Conservation (phyloP, 2,113 vertebrate genomes). For the Panthera tigris region DNA sequence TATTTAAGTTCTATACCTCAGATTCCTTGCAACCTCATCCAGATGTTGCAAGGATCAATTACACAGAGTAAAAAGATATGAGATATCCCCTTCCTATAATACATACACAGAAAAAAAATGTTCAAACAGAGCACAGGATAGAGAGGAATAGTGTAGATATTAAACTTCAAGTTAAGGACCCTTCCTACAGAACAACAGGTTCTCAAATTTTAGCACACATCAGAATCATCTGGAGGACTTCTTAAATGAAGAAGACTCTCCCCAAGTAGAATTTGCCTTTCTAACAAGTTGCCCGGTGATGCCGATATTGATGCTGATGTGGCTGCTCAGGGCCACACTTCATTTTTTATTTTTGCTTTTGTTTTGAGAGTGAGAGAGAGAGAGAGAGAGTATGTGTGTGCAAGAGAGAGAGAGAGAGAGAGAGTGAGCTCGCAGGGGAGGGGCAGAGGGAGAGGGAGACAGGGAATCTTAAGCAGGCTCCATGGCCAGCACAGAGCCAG, state of each 20-base stretch:
- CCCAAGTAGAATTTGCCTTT: neutral
- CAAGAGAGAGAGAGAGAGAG: too few relatives aligned
- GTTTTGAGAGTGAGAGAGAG: too few relatives aligned
- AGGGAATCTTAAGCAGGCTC: too few relatives aligned
- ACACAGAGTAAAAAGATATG: neutral
- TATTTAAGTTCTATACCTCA: neutral
- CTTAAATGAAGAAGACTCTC: neutral
- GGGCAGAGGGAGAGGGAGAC: too few relatives aligned
- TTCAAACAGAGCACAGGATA: neutral
- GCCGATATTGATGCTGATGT: neutral
- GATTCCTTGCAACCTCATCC: neutral
- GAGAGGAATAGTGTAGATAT: neutral
- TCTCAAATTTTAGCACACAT: neutral
- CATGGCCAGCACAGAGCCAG: too few relatives aligned
- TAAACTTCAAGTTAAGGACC: neutral
- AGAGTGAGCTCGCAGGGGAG: too few relatives aligned
- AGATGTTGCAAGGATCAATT: neutral
- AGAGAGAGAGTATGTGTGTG: too few relatives aligned
- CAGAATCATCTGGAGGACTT: neutral
- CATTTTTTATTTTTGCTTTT: too few relatives aligned
- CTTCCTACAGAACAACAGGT: neutral
- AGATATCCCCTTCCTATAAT: neutral
- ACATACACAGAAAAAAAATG: neutral
- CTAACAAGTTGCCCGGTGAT: neutral
- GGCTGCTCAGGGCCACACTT: neutral